Conservation (phyloP, 2,113 vertebrate species). For the Thymallus thymallus region DNA sequence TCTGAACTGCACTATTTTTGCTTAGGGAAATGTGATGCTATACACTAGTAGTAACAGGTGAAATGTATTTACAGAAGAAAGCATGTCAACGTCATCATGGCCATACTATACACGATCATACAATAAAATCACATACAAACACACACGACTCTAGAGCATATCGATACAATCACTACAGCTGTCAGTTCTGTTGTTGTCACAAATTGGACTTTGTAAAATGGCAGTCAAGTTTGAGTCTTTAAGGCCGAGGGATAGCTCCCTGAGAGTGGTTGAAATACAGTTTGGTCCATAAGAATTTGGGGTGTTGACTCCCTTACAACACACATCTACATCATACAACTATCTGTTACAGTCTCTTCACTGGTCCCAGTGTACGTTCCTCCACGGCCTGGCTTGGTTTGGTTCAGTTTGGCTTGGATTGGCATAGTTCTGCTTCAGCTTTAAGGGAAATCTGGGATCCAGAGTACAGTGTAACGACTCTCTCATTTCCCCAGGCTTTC, state of each 20-base stretch:
- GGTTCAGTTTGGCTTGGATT: too few relatives aligned
- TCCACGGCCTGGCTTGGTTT: background rate
- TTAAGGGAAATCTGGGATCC: slow-evolving; percentile 3
- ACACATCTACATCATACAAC: background rate
- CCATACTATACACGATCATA: background rate
- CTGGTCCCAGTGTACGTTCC: background rate
- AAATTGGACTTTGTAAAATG: background rate
- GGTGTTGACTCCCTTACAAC: too few relatives aligned
- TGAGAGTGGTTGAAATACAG: too few relatives aligned
- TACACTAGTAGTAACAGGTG: too few relatives aligned
- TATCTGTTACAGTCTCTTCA: too few relatives aligned
- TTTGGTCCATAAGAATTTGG: too few relatives aligned
- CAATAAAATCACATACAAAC: background rate
- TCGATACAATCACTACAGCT: slow-evolving; percentile 55
- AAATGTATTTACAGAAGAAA: slow-evolving; percentile 10
- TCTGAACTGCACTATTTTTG: too few relatives aligned
- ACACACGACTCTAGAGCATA: background rate
- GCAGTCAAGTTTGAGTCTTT: background rate
- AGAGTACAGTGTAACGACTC: background rate
- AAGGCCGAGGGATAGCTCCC: background rate
- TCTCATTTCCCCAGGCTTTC: background rate
- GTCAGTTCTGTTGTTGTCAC: slow-evolving; percentile 36
- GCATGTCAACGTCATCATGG: background rate
- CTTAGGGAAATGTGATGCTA: too few relatives aligned
- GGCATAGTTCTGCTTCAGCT: background rate